Base-by-base conservation (phyloP, 2,113 vertebrate genomes). In the Anthoscopus minutus region DNA sequence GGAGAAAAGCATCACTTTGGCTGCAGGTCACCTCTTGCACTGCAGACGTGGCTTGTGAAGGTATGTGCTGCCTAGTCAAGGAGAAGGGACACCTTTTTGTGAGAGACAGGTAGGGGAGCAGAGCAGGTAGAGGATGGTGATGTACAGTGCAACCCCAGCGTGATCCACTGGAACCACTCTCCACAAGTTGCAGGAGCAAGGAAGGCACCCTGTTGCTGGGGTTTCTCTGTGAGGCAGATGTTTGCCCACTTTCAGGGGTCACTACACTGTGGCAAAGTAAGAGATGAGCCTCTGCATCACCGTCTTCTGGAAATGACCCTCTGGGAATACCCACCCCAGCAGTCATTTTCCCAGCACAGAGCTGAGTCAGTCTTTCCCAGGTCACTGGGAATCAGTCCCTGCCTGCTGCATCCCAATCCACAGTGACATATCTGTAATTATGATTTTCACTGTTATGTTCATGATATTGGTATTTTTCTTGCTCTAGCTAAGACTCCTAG, bases 381-480 rank as follows among this genome's bases (percentile, higher is more conserved):
- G 82, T 94, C 88, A 90, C 45, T 0, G 3, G 78, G 92, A 95
- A 88, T 83, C 21, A 13, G 66, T 62, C 86, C 17, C 7, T 80
- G 85, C 72, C 79, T 93, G 60, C 86, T 81, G 53, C 82, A 37
- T 86, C 78, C 70, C 0, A 0, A 8, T 80, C 53, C 0, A 0
- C 44, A 64, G 56, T 74, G 77, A 73, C 8, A 15, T 88, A 84
- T 50, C 93, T 90, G 92, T 95, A 95, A 95, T 97, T 93, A 96
- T 53, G 79, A 81, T 94, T 96, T 96, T 81, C 77, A 83, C 82
- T 84, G 57, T 71, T 86, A 57, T 83, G 94, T 84, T 92, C 44
- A 12, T 90, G 92, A 96, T 97, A 97, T 90, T 95, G 94, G 92
- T 92, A 96, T 95, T 96, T 95, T 82, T 84, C 88, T 96, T 13